Evolutionary conservation across 2,113 vertebrate genomes (phyloP).

Genomic region (Carollia perspicillata): DNA sequence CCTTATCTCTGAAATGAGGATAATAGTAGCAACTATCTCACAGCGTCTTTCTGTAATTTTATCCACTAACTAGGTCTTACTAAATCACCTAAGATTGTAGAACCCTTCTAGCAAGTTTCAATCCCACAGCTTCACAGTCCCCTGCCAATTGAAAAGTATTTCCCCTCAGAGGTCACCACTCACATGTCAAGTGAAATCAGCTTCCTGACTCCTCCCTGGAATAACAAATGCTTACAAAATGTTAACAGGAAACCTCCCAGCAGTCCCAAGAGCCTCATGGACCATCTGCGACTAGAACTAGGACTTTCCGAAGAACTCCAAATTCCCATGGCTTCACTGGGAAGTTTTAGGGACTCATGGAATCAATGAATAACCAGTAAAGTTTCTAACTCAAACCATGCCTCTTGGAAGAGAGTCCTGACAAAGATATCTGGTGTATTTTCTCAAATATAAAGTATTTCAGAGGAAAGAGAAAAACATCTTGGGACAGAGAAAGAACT

Average conservation of each 20-base stretch:
- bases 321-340: not conserved
- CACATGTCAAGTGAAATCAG: not conserved
- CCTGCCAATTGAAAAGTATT: not conserved
- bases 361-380: not conserved
- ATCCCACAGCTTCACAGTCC: not conserved
- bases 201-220: not conserved
- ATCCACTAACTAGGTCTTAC: not conserved
- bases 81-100: not conserved
- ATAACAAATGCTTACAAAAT: not conserved
- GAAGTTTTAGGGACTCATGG: not conserved
- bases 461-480: not conserved
- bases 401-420: constrained; percentile 17
- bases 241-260: not conserved
- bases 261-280: not conserved
- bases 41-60: not conserved
- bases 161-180: not conserved
- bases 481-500: not conserved
- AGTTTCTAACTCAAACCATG: constrained; percentile 41
- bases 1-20: not conserved
- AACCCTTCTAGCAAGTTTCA: not conserved
- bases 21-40: not conserved
- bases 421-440: not conserved
- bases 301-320: not conserved
- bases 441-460: constrained; percentile 38
- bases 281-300: not conserved